Base-by-base conservation (phyloP, 2,113 vertebrate genomes). In the Trematomus loennbergii region DNA sequence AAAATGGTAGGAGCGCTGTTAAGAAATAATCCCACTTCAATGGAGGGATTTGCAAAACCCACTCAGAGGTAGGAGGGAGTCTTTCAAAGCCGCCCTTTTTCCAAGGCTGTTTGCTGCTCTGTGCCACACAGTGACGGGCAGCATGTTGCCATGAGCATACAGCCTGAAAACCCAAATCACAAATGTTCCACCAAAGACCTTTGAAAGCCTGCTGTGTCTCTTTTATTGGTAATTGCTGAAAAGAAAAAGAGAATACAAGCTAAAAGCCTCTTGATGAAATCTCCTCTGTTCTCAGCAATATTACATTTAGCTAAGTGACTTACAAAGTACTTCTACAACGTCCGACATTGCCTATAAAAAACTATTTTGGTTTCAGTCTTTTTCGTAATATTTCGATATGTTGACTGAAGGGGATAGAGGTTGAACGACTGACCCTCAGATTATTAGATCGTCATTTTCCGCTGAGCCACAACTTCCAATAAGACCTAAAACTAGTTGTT, bases 11-110 rank as follows among this genome's bases (percentile, higher is more conserved):
- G 74, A 87, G 86, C 85, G 9, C 89, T 90, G 87, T 92, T 89
- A 88, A 91, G 81, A 93, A 93, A 92, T 93, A 94, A 94, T 90
- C 92, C 86, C 88, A 87, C 87, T 93, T 94, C 94, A 95, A 94
- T 94, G 75, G 89, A 87, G 61, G 91, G 93, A 95, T 95, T 95
- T 95, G 86, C 89, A 55, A 75, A 90, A 87, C 93, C 93, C 91
- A 93, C 93, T 94, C 91, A 81, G 83, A 88, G 88, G 92, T 93
- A 83, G 90, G 91, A 91, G 91, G 89, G 85, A 89, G 84, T 55
- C 81, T 93, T 90, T 94, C 75, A 88, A 90, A 87, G 78, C 78
- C 61, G 17, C 79, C 85, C 75, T 81, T 91, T 84, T 82, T 84
- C 85, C 54, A 70, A 87, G 83, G 72, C 90, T 83, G 84, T 92